Conservation (phyloP, 2,113 vertebrate genomes). For the Struthidea cinerea region DNA sequence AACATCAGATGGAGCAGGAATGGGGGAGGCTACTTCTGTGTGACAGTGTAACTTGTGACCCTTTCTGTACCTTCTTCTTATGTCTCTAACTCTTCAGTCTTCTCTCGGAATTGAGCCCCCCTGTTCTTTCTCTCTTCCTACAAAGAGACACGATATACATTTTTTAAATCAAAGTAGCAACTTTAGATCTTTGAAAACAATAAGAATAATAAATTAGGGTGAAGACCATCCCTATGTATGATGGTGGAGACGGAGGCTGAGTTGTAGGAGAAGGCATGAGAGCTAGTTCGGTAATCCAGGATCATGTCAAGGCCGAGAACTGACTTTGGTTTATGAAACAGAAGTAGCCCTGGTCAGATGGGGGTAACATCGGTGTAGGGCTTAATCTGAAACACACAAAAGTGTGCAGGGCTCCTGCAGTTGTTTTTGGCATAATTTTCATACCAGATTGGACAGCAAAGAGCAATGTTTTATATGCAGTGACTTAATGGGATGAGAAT, state of each 20-base stretch:
- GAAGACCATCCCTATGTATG: not conserved
- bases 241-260: not conserved
- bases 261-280: not conserved
- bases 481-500: not conserved
- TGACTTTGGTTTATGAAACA: not conserved
- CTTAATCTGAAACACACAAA: not conserved
- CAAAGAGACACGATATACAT: rapidly evolving
- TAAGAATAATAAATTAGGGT: not conserved
- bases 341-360: not conserved
- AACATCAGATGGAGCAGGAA: not conserved
- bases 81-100: not conserved
- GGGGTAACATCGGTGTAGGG: not conserved
- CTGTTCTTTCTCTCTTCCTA: not conserved
- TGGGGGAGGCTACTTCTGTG: not conserved
- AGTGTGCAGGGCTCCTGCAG: not conserved
- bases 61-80: not conserved
- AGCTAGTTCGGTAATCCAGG: not conserved
- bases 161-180: not conserved
- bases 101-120: not conserved
- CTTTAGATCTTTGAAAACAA: not conserved
- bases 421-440: not conserved
- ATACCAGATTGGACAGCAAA: not conserved
- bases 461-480: not conserved
- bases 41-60: not conserved
- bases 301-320: not conserved